Evolutionary conservation across 2,888 invertebrate species (phyloP), one percentile per base, ranked within the genome.

Genomic region (Rotaria magnacalcarata): DNA sequence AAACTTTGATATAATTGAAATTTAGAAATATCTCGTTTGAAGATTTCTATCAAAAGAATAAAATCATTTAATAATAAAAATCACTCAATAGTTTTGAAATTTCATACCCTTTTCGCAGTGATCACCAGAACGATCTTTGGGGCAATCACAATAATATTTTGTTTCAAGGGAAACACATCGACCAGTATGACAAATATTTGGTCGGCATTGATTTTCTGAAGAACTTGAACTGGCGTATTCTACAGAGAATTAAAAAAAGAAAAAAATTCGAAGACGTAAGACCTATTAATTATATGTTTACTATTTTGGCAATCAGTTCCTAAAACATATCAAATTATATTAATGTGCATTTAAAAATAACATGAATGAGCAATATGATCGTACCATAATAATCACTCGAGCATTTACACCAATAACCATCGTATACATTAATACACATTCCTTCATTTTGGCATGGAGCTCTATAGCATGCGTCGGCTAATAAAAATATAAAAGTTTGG

Each of bases 361-460:
- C 5, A 34, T 11, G 14, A 8, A 43, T 3, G 19, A 43, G 6
- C 43, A 24, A 24, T 1, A 43, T 1, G 11, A 75, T 47, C 8
- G 19, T 75, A 75, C 75, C 75, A 8, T 75, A 75, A 75, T 75
- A 75, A n/a, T 41, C 43, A 43, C 6, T 24, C 11, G 24, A 24
- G 27, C 75, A 75, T 43, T 47, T 41, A n/a, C 75, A 75, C 47
- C 75, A 47, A 75, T 43, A 75, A 75, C 43, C 75, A 75, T 75
- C 47, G 16, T 11, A 0, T 2, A 47, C 24, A 43, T 75, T 75
- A 21, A 43, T 0, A 75, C 75, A 75, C 10, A 7, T 75, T 43
- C 75, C 75, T 11, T 27, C 47, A 47, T 75, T 75, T 41, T 75
- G 41, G 16, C 75, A 75, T 41, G 41, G 75, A 10, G 21, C 24